Percentiles rank a stretch among this genome's conserved stretches.
phyloP scores from a whole-genome alignment of 2,113 vertebrate species.

The Cryptoleucopteryx plumbea region DNA sequence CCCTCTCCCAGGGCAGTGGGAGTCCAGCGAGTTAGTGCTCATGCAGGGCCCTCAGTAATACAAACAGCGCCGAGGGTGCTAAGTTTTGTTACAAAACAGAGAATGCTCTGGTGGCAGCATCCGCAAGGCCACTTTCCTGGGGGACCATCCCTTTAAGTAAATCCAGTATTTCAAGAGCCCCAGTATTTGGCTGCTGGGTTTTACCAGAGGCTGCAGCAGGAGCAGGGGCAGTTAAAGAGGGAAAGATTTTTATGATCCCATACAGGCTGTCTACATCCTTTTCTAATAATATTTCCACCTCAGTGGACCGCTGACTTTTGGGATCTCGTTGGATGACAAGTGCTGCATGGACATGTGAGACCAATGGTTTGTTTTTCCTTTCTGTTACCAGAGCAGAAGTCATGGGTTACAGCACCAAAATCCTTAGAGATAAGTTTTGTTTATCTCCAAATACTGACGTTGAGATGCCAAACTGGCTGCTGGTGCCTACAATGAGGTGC shows the following conservation, averaged over 20 bases:
- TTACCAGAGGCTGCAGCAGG: neutral
- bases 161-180: neutral
- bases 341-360: neutral
- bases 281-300: neutral
- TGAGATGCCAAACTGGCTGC: neutral
- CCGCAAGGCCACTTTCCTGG: neutral
- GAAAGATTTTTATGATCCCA: neutral
- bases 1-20: neutral
- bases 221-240: neutral
- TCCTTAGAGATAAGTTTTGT: neutral
- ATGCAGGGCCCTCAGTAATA: neutral
- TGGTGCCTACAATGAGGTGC: neutral
- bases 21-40: neutral
- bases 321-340: neutral
- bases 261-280: neutral
- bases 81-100: neutral
- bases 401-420: neutral
- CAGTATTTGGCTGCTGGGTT: neutral
- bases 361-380: neutral
- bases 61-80: rapidly evolving
- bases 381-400: neutral
- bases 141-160: neutral
- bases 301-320: neutral
- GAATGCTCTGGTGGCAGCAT: neutral
- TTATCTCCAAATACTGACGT: neutral